Evolutionary conservation across 2,113 vertebrate genomes (phyloP), one percentile per base, ranked within the genome.

Genomic region (Oryzias javanicus): DNA sequence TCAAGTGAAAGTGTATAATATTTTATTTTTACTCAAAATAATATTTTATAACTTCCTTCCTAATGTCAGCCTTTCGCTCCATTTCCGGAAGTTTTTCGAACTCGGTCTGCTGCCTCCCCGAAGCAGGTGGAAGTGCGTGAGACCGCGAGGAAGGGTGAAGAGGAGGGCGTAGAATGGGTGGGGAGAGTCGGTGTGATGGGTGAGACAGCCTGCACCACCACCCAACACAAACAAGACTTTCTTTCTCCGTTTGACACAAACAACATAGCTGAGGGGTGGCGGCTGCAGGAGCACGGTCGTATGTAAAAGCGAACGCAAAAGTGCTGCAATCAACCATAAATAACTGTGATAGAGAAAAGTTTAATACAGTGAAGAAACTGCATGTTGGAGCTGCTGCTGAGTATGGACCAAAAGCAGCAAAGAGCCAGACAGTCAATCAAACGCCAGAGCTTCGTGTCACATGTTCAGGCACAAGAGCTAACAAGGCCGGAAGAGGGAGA

Each of bases 181-280:
- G 82, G 71, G 76, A 79, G 76, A 63, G 72, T 76, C 52, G 60
- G 68, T 76, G 76, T 71, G 82, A 78, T 40, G n/a, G n/a, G n/a
- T n/a, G 58, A 83, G 76, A 60, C 78, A 80, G 82, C 84, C 79
- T 16, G 16, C 10, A 35, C 4, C 50, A 73, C 47, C 68, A 74
- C 74, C 67, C 74, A 74, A 48, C 74, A 78, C 82, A 87, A 89
- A 89, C 85, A 80, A 63, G 78, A 79, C 84, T 84, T 79, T 84
- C 77, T 85, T 81, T 84, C 81, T 89, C 77, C 70, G 63, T 72
- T 49, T 52, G 83, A 83, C 80, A 83, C 84, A 89, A 90, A 87
- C 79, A 89, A 88, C 82, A 80, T 64, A 64, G 60, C 77, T 69
- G 70, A 68, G 78, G 64, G 70, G 56, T 55, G 67, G 73, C 64